phyloP scores from a whole-genome alignment of 92 coral and sea anemone species.

The Montipora capitata region DNA sequence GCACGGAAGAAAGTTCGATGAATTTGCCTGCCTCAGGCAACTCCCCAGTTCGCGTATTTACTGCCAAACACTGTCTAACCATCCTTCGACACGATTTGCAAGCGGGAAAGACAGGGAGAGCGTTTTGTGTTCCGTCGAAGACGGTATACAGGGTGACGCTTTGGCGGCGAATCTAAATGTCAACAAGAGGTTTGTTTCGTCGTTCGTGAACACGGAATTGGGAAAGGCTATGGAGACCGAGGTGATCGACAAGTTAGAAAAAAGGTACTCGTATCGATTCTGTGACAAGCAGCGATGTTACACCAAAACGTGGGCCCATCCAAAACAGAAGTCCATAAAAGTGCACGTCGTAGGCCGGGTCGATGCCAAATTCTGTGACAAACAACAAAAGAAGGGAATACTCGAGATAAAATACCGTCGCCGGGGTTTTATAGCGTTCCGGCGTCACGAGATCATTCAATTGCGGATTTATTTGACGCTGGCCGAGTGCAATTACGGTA shows the following conservation, averaged over 20 bases:
- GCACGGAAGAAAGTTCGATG: background rate
- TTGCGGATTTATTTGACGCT: conserved; percentile 12
- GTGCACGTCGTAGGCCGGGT: background rate
- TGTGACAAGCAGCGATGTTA: background rate
- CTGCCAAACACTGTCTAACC: background rate
- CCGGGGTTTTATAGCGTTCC: background rate
- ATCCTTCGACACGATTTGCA: background rate
- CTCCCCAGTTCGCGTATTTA: background rate
- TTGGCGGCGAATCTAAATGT: background rate
- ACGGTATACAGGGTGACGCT: background rate
- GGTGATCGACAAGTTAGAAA: background rate
- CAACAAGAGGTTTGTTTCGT: background rate
- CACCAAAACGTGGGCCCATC: conserved; percentile 5
- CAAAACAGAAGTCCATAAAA: background rate
- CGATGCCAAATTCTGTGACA: conserved; percentile 1
- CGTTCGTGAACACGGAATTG: conserved; percentile 17
- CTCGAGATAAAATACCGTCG: conserved; percentile 14
- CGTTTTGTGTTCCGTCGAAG: background rate
- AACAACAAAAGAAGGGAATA: background rate
- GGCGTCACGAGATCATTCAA: conserved; percentile 5
- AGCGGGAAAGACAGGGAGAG: background rate
- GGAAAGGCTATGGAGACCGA: background rate
- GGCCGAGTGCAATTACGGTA: background rate
- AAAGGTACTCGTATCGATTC: background rate
- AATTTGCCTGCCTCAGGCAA: background rate